These are phyloP conservation scores for Andrena hattorfiana DNA, from an alignment of 2,888 invertebrate genomes.

Conservation along the genomic window DNA sequence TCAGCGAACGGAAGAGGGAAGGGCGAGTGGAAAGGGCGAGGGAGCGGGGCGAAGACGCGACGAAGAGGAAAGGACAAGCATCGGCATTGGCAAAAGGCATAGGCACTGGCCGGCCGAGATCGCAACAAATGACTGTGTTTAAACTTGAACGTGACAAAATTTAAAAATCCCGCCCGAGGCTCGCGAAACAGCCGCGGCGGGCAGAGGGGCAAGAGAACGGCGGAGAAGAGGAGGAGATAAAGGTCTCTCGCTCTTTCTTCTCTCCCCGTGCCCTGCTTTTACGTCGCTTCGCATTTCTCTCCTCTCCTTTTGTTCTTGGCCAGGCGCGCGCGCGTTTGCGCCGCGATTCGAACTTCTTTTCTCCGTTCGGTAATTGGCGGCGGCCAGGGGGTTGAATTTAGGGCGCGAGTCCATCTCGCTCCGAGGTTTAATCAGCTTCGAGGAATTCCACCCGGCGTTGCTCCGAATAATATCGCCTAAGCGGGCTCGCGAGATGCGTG, in stretches of 20 bases:
- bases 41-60: constrained; percentile 23
- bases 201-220: background rate
- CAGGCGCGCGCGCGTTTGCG: constrained; percentile 58
- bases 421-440: constrained; percentile 25
- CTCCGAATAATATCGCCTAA: too few species aligned
- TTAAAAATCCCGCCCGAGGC: constrained; percentile 80
- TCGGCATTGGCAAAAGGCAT: constrained; percentile 77
- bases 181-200: constrained; percentile 49
- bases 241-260: constrained; percentile 24
- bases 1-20: constrained; percentile 55
- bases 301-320: constrained; percentile 56
- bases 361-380: constrained; percentile 54
- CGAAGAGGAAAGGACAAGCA: constrained; percentile 62
- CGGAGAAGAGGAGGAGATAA: constrained; percentile 21
- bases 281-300: constrained; percentile 55
- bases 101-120: constrained; percentile 69
- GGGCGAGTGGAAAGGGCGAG: constrained; percentile 24
- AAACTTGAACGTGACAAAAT: constrained; percentile 85
- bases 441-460: background rate
- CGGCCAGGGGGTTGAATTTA: constrained; percentile 44
- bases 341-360: constrained; percentile 65
- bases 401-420: constrained; percentile 38
- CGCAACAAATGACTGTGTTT: constrained; percentile 84
- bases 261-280: constrained; percentile 51
- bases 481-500: too few species aligned